Conservation (phyloP, 2,797 vertebrate genomes). For the Synaphobranchus kaupii region DNA sequence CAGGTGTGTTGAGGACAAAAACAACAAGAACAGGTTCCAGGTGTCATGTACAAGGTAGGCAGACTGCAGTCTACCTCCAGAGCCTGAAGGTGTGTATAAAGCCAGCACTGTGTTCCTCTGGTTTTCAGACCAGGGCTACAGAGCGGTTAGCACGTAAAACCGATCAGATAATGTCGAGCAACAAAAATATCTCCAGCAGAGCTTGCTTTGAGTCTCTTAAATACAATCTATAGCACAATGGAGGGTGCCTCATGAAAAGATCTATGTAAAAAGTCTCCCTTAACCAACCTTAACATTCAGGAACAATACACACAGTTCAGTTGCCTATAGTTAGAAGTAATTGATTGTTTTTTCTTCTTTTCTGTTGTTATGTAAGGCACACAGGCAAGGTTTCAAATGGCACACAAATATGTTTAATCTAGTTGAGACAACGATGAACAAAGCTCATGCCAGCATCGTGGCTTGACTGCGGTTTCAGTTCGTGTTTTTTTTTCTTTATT, state of each 20-base stretch:
- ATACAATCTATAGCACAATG: background rate
- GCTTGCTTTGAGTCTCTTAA: background rate
- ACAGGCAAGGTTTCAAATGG: background rate
- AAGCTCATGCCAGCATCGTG: background rate
- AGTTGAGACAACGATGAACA: background rate
- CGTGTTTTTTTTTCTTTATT: conserved; percentile 6
- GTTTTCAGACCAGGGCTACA: background rate
- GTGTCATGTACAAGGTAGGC: background rate
- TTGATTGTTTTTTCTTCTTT: background rate
- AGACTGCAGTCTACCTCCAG: background rate
- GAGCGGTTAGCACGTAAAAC: background rate
- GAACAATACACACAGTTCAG: background rate
- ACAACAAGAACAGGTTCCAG: background rate
- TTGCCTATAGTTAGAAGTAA: background rate
- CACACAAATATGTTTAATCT: background rate
- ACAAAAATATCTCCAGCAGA: background rate
- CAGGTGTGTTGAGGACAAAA: conserved; percentile 1
- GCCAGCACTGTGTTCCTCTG: background rate
- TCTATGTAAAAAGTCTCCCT: background rate
- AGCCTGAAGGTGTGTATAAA: background rate
- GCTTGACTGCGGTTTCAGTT: background rate
- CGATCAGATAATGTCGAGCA: background rate
- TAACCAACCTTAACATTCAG: background rate
- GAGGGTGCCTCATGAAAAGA: background rate
- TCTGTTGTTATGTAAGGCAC: background rate